Base-by-base conservation (phyloP, 23 tunicate genomes). In the Phallusia fumigata region DNA sequence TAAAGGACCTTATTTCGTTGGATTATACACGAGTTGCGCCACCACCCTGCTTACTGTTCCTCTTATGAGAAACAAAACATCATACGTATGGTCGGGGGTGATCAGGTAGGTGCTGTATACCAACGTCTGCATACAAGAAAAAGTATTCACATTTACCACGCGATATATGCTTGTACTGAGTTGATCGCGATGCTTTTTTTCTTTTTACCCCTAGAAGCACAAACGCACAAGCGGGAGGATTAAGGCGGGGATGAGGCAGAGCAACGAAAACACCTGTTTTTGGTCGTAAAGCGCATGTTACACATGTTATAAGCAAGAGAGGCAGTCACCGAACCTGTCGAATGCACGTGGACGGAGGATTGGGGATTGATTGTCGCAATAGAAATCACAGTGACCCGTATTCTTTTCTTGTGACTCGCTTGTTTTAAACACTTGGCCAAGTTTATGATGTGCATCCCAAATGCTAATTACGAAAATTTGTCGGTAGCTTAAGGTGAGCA, bases 251-350 rank as follows among this genome's bases (percentile, higher is more conserved):
- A 58, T 58, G 69, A 58, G 69, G 69, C 69, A 58, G 69, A 58
- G 28, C 28, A 40, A 16, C 69, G 28, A 58, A 58, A 24, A 58
- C 26, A 58, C 28, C 26, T 58, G 28, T 24, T 22, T 58, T 58
- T 58, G 69, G 69, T 58, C 69, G 28, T 21, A 16, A 58, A 58
- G 28, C 69, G 69, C 69, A 58, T 58, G 69, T 58, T 58, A 58
- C 8, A 58, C 69, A 24, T 58, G 69, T 58, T 58, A 58, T 21
- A 58, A 58, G 69, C 69, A 21, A 40, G 47, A 5, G 47, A 40
- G 47, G 47, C 47, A 40, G 47, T 40, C 47, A 40, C 47, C 47
- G 47, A 40, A 40, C 5, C 69, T 58, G 69, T 58, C 28, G 28
- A 58, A 58, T 58, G 69, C 11, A 58, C 16, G 69, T n/a, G 28